Evolutionary conservation across 2,797 vertebrate genomes (phyloP).

Genomic region (Mico argentatus): DNA sequence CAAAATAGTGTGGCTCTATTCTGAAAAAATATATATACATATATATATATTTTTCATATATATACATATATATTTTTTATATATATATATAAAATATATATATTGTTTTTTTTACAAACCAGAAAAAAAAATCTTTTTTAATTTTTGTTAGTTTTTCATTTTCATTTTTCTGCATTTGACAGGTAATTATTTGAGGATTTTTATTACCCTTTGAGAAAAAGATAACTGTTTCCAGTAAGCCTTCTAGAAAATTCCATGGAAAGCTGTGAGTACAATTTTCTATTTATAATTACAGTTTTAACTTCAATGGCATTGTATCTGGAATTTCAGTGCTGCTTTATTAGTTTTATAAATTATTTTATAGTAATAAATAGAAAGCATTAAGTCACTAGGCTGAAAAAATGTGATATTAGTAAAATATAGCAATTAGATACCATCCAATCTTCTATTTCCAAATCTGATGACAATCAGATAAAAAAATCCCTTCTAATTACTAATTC

Average conservation of each 20-base stretch:
- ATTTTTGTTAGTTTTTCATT: neutral
- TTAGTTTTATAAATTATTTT: neutral
- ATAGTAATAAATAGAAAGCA: constrained; percentile 17
- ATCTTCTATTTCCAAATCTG: constrained; percentile 21
- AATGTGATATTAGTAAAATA: constrained; percentile 29
- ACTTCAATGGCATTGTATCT: neutral
- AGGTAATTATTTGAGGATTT: constrained; percentile 76
- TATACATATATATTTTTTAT: too few relatives aligned
- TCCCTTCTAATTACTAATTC: neutral
- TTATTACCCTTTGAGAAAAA: constrained; percentile 79
- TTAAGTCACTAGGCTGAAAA: constrained; percentile 1
- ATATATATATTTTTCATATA: neutral
- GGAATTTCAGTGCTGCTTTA: neutral
- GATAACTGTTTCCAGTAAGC: constrained; percentile 81
- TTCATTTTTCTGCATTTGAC: constrained; percentile 35
- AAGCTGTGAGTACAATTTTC: constrained; percentile 82
- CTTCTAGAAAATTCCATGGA: constrained; percentile 82
- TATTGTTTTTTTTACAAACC: neutral
- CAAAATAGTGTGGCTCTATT: neutral
- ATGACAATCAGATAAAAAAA: neutral
- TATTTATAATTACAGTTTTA: constrained; percentile 24
- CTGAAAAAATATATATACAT: neutral
- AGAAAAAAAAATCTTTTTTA: constrained; percentile 42
- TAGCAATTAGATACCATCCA: neutral
- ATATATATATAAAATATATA: too few relatives aligned